These are phyloP conservation scores for Sus scrofa DNA, from an alignment of 2,113 vertebrate species.

Conservation along the genomic window DNA sequence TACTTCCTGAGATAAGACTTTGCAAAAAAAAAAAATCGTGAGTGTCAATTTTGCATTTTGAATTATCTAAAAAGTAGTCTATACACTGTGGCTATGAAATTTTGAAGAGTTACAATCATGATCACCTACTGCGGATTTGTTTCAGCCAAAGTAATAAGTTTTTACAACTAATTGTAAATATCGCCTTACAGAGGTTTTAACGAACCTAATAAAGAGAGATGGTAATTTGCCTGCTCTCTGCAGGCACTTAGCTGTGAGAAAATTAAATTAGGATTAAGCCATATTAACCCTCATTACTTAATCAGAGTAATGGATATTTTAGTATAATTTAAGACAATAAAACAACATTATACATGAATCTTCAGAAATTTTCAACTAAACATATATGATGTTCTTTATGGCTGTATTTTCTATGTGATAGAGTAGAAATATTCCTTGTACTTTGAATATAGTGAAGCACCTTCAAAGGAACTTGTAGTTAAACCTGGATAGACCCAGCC, in stretches of 20 bases:
- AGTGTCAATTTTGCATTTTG: not conserved
- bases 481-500: not conserved
- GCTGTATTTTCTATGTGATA: not conserved
- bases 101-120: slow-evolving; percentile 50
- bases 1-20: not conserved
- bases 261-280: slow-evolving; percentile 67
- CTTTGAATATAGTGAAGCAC: not conserved
- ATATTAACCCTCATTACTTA: slow-evolving; percentile 43
- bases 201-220: slow-evolving; percentile 65
- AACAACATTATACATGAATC: slow-evolving; percentile 1
- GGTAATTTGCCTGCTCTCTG: slow-evolving; percentile 46
- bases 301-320: slow-evolving; percentile 10
- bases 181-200: slow-evolving; percentile 60
- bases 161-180: slow-evolving; percentile 71
- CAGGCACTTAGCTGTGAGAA: slow-evolving; percentile 43
- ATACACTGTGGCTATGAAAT: not conserved
- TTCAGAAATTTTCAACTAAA: slow-evolving; percentile 3
- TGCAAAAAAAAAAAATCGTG: not conserved
- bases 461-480: not conserved
- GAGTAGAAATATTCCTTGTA: not conserved
- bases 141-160: slow-evolving; percentile 59
- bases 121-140: slow-evolving; percentile 51
- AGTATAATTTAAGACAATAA: slow-evolving; percentile 52
- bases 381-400: not conserved
- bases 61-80: slow-evolving; percentile 31